phyloP scores from a whole-genome alignment of 1,140 invertebrate species.

The Drosophila rhopaloa region DNA sequence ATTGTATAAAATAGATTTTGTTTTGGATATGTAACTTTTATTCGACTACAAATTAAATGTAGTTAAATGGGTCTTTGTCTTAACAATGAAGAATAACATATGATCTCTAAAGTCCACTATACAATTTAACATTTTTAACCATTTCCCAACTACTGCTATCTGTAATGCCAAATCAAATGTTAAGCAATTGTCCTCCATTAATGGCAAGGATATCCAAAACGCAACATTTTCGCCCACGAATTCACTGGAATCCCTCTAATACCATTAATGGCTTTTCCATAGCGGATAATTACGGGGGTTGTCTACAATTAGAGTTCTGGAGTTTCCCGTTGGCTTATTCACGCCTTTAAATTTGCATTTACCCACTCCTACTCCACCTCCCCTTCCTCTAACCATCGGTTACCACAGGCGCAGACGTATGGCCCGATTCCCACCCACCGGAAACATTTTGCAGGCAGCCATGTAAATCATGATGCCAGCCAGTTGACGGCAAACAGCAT shows the following conservation, averaged over 20 bases:
- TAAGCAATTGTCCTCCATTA: not conserved
- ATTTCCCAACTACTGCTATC: not conserved
- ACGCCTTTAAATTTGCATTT: slow-evolving; percentile 83
- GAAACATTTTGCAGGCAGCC: slow-evolving; percentile 54
- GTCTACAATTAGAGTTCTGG: slow-evolving; percentile 75
- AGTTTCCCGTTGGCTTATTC: slow-evolving; percentile 75
- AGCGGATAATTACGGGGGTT: slow-evolving; percentile 82
- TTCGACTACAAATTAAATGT: no score
- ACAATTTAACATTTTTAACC: not conserved
- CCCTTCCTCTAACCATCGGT: slow-evolving; percentile 5
- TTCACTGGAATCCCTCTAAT: slow-evolving; percentile 64
- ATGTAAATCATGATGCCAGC: slow-evolving; percentile 79
- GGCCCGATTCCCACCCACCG: slow-evolving; percentile 18
- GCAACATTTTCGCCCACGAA: slow-evolving; percentile 20
- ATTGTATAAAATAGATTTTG: no score
- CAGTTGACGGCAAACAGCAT: slow-evolving; percentile 74
- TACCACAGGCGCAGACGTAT: slow-evolving; percentile 37
- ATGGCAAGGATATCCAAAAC: slow-evolving; percentile 8
- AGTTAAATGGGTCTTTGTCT: no score
- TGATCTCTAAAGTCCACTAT: not conserved
- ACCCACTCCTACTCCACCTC: slow-evolving; percentile 11
- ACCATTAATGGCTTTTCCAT: slow-evolving; percentile 83
- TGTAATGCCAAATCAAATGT: slow-evolving; percentile 1
- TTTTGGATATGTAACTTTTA: no score
- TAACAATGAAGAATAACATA: no score